These are phyloP conservation scores for Florisuga fusca DNA, from an alignment of 2,797 vertebrate species.

Conservation along the genomic window DNA sequence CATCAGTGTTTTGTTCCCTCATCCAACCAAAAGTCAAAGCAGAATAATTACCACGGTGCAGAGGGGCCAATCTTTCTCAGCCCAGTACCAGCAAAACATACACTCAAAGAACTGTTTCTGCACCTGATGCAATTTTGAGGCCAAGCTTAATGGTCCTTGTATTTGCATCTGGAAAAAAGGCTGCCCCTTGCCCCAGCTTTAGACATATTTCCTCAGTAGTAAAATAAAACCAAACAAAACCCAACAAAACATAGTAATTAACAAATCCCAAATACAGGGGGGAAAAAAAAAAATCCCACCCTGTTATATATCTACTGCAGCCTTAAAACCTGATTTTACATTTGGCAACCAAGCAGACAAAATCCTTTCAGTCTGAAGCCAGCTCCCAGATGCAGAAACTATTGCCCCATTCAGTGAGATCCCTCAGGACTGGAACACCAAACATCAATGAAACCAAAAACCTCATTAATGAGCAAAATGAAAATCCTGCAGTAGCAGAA, in stretches of 20 bases:
- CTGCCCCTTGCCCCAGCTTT: not conserved
- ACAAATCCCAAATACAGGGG: not conserved
- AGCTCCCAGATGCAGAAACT: not conserved
- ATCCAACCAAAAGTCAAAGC: conserved; percentile 21
- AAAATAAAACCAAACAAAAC: not conserved
- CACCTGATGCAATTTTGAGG: not conserved
- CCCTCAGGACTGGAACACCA: not conserved
- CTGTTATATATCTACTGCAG: not conserved
- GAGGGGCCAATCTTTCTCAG: not conserved
- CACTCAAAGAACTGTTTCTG: not conserved
- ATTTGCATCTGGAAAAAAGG: not conserved
- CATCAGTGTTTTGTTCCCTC: not conserved
- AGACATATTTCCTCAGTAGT: not conserved
- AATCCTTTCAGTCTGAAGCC: not conserved
- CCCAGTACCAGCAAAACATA: not conserved
- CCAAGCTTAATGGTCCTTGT: not conserved
- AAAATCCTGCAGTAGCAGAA: not conserved
- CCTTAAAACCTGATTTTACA: not conserved
- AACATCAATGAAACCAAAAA: not conserved
- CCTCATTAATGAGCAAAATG: not conserved
- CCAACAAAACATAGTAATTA: not conserved
- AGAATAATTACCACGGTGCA: not conserved
- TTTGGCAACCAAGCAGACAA: not conserved
- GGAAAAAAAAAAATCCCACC: not conserved
- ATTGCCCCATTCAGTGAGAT: not conserved